Base-by-base conservation (phyloP, 2,888 invertebrate genomes). In the Cremastinae sp. region DNA sequence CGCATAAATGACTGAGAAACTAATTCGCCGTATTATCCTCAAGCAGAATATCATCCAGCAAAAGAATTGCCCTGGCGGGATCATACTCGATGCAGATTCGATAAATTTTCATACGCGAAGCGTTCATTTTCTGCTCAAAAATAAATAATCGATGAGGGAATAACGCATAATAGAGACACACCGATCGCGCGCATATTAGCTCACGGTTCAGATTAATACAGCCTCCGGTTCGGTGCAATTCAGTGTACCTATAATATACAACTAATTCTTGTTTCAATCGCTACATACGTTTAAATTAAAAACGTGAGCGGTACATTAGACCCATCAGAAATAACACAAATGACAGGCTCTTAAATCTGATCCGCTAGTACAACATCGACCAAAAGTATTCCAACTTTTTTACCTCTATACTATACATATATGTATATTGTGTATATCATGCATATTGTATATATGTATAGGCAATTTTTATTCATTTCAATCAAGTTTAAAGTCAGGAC, bases 121-220 rank as follows among this genome's bases (percentile, higher is more conserved):
- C 14, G 12, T 28, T 45, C 22, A 45, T 22, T 45, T 43, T 12
- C 9, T 39, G 3, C 8, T 43, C 22, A 8, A 28, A 28, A 12
- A 12, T 5, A n/a, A n/a, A n/a, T n/a, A n/a, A 45, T 18, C 22
- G 45, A 22, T 22, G 43, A 45, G 4, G 14, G 28, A 14, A 28
- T 43, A 22, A 12, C 43, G 43, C 28, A 5, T 28, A 28, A 28
- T 28, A 62, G 37, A 49, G 16, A 39, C 18, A 37, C 20, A 10
- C 18, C 14, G 45, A 20, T 58, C 41, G 20, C 68, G 56, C 41
- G 20, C 68, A 62, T 62, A 62, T 69, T 74, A 58, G 62, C 55
- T 55, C 49, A 8, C 28, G 43, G n/a, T 12, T 43, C n/a, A n/a
- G n/a, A 28, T n/a, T n/a, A n/a, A 5, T 5, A 28, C 28, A 18